These are phyloP conservation scores for Chouioia cunea DNA, from an alignment of 2,888 invertebrate species.

Conservation along the genomic window DNA sequence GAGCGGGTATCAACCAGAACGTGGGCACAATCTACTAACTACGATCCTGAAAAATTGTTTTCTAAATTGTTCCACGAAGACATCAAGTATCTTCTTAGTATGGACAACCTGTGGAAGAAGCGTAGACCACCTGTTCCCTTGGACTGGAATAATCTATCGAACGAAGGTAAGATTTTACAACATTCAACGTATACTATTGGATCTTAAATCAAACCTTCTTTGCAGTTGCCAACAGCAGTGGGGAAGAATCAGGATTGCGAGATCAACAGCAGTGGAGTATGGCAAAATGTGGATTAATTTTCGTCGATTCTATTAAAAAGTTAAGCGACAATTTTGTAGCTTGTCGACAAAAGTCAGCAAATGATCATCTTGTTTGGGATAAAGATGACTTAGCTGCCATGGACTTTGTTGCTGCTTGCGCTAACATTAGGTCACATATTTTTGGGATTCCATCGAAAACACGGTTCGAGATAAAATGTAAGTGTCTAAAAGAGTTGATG, in stretches of 20 bases:
- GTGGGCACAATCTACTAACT: slow-evolving; percentile 89
- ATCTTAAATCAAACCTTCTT: slow-evolving; percentile 7
- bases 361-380: slow-evolving; percentile 92
- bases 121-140: slow-evolving; percentile 87
- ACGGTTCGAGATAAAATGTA: slow-evolving; percentile 95
- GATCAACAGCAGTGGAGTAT: slow-evolving; percentile 87
- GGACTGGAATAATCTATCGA: slow-evolving; percentile 75
- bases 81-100: slow-evolving; percentile 91
- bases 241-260: slow-evolving; percentile 72
- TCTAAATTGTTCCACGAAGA: slow-evolving; percentile 95
- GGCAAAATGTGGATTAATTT: slow-evolving; percentile 80
- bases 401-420: slow-evolving; percentile 96
- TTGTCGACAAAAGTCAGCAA: slow-evolving; percentile 68
- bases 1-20: slow-evolving; percentile 79
- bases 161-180: slow-evolving; percentile 62
- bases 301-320: slow-evolving; percentile 76
- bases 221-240: slow-evolving; percentile 71
- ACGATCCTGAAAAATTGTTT: slow-evolving; percentile 88
- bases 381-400: slow-evolving; percentile 94
- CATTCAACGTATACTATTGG: slow-evolving; percentile 12
- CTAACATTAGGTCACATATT: slow-evolving; percentile 91
- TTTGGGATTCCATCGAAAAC: slow-evolving; percentile 91
- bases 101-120: slow-evolving; percentile 96
- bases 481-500: slow-evolving; percentile 59
- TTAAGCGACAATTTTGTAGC: slow-evolving; percentile 75